phyloP scores from a whole-genome alignment of 1,140 invertebrate species.

The Meloidogyne floridensis region DNA sequence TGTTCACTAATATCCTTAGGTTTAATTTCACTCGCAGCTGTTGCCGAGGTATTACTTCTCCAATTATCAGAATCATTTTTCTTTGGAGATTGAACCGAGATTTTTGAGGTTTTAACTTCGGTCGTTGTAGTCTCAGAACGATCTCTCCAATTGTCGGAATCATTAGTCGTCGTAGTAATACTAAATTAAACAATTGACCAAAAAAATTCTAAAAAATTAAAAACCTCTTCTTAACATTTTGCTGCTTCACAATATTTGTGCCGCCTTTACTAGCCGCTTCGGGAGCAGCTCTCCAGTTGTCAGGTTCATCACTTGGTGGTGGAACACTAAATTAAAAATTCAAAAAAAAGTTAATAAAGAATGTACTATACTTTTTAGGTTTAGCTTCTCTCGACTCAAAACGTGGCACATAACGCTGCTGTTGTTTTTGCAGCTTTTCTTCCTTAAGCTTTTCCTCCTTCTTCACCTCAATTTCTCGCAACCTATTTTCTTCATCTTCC shows the following conservation, averaged over 20 bases:
- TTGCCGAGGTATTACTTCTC: too few relatives aligned
- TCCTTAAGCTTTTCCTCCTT: slow-evolving; percentile 40
- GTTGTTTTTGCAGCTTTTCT: slow-evolving; percentile 10
- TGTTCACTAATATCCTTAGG: too few relatives aligned
- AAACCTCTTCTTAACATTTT: background rate
- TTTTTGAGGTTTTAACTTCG: background rate
- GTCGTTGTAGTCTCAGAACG: background rate
- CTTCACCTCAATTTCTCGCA: slow-evolving; percentile 33
- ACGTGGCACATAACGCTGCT: background rate
- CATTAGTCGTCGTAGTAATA: background rate
- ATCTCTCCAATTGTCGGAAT: background rate
- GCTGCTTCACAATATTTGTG: background rate
- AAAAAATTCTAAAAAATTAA: background rate
- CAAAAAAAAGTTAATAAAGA: background rate
- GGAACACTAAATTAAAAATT: background rate
- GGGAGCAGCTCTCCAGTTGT: background rate
- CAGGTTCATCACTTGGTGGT: background rate
- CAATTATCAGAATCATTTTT: too few relatives aligned
- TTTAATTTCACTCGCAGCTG: too few relatives aligned
- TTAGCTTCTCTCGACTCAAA: background rate
- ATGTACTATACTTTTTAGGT: background rate
- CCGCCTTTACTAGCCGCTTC: background rate
- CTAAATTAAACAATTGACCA: background rate
- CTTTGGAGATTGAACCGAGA: background rate
- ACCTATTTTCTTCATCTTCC: slow-evolving; percentile 11